Base-by-base conservation (phyloP, 1,140 invertebrate genomes). In the Thaumetopoea pityocampa region DNA sequence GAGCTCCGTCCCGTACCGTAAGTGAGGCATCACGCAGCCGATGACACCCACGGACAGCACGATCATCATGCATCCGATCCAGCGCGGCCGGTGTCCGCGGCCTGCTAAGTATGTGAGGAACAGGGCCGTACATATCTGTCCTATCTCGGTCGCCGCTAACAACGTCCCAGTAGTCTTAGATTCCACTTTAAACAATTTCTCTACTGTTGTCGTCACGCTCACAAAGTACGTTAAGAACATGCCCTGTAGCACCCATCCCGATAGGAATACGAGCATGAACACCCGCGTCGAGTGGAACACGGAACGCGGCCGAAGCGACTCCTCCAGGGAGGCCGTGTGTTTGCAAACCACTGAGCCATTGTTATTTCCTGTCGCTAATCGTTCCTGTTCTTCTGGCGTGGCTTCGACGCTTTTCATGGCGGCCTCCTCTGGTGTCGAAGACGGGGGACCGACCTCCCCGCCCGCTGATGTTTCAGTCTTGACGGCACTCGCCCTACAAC, bases 221-320 rank as follows among this genome's bases (percentile, higher is more conserved):
- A 97, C 96, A 73, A 98, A 96, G 80, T 98, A 99, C 10, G 95
- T 97, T 78, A 94, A 94, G 73, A 94, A 97, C 92, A 97, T 96
- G 16, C 96, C 96, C 81, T 96, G 95, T 5, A 97, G 86, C 0
- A 97, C 93, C 90, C 94, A 95, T 8, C 93, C 94, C 38, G 94
- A 87, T 59, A 95, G 94, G 79, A 97, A 97, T 4, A 94, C 92
- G 37, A 92, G 88, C 74, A 97, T 89, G 74, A 97, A 97, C 11
- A 93, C 89, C 62, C 96, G 91, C 52, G 96, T 96, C n/a, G 94
- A 95, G 12, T 94, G 93, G 59, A 96, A 93, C 5, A 85, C 85
- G 41, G 71, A 63, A 17, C 71, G 67, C 10, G 58, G 59, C 23
- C 35, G 44, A 16, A 22, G 12, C 28, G 34, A 28, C 34, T 53